Percentiles rank a stretch among this genome's conserved stretches.
phyloP scores from a whole-genome alignment of 2,888 invertebrate species.

The Eristalinus sepulchralis region DNA sequence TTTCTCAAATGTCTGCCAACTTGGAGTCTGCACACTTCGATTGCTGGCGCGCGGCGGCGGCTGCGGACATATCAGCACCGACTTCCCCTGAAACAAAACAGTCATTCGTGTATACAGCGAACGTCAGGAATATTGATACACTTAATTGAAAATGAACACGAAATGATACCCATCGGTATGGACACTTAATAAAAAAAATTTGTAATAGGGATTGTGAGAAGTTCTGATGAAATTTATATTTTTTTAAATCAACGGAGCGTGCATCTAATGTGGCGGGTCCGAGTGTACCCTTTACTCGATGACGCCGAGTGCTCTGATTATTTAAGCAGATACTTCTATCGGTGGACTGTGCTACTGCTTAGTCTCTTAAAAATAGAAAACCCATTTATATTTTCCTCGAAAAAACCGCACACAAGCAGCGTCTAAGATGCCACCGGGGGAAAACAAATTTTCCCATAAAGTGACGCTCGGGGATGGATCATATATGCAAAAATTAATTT shows the following conservation, averaged over 20 bases:
- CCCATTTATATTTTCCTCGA: conserved; percentile 20
- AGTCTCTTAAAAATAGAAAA: conserved; percentile 31
- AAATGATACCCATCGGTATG: no score
- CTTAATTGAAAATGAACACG: no score
- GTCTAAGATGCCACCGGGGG: background rate
- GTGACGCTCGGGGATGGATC: background rate
- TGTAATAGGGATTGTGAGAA: no score
- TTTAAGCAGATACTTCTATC: background rate
- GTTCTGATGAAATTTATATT: no score
- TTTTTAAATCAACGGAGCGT: background rate
- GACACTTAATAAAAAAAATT: no score
- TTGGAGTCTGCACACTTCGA: conserved; percentile 27
- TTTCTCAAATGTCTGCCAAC: conserved; percentile 10
- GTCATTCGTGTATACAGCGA: background rate
- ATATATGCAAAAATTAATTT: background rate
- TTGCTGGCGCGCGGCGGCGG: conserved; percentile 7
- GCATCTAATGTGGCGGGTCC: background rate
- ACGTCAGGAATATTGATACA: background rate
- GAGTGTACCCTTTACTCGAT: background rate
- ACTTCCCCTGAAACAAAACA: background rate
- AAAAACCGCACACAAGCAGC: background rate
- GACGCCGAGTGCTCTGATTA: conserved; percentile 28
- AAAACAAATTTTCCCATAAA: background rate
- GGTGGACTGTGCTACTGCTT: background rate
- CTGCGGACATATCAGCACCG: conserved; percentile 15